Evolutionary conservation across 2,888 invertebrate species (phyloP).

Genomic region (Mantis religiosa): DNA sequence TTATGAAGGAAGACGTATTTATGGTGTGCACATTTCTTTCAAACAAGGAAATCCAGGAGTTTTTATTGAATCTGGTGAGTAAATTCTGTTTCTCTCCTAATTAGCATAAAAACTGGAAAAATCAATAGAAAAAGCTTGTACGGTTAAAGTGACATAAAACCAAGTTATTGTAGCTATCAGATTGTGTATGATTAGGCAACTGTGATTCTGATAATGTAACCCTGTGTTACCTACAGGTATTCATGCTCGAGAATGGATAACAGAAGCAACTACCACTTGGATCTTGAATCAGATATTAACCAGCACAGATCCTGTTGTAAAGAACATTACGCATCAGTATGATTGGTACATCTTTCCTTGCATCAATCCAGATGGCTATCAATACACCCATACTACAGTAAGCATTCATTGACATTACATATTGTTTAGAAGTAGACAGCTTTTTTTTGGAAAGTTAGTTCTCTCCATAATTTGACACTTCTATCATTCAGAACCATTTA

Average conservation of each 20-base stretch:
- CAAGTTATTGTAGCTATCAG: too few species aligned
- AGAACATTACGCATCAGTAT: constrained; percentile 58
- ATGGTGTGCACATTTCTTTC: constrained; percentile 45
- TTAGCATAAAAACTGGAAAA: not conserved
- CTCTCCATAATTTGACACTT: too few species aligned
- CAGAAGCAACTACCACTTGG: constrained; percentile 64
- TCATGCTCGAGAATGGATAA: constrained; percentile 69
- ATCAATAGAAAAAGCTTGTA: too few species aligned
- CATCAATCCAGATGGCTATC: constrained; percentile 70
- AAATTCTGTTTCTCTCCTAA: not conserved
- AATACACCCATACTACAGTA: constrained; percentile 59
- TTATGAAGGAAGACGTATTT: constrained; percentile 50
- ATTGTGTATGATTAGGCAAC: too few species aligned
- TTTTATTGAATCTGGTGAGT: constrained; percentile 24
- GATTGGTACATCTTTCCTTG: constrained; percentile 75
- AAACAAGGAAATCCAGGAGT: constrained; percentile 26
- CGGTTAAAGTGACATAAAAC: too few species aligned
- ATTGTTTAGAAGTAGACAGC: too few species aligned
- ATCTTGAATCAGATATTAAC: constrained; percentile 67
- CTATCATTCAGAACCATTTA: too few species aligned
- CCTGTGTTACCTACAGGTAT: constrained; percentile 38
- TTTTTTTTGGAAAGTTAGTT: too few species aligned
- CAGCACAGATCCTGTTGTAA: constrained; percentile 52
- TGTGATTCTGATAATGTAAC: too few species aligned
- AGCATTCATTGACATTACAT: constrained; percentile 34